Percentiles rank a stretch among this genome's conserved stretches.
phyloP scores from a whole-genome alignment of 2,888 invertebrate genomes.

The Prenolepis imparis region DNA sequence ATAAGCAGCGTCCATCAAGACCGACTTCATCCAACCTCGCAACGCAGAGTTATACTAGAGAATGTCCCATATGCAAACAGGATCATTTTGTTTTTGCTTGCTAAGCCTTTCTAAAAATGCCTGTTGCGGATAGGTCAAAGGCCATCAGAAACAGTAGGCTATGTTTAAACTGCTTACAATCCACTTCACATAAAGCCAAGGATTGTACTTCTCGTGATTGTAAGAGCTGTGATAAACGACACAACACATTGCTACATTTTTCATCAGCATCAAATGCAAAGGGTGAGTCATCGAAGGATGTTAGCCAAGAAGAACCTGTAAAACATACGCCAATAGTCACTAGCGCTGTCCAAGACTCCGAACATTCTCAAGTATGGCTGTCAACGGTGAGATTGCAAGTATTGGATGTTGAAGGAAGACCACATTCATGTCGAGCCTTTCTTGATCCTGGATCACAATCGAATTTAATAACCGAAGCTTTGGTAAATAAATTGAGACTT shows the following conservation, averaged over 20 bases:
- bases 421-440: neutral
- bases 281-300: too few species aligned
- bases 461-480: neutral
- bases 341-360: too few species aligned
- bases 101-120: neutral
- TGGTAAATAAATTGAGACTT: neutral
- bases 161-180: neutral
- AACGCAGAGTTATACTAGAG: neutral
- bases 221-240: neutral
- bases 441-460: neutral
- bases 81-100: neutral
- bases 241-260: neutral
- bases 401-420: neutral
- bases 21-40: neutral
- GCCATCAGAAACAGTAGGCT: neutral
- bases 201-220: neutral
- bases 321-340: too few species aligned
- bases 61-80: neutral
- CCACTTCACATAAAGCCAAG: neutral
- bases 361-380: too few species aligned
- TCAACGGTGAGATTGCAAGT: too few species aligned
- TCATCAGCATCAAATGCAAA: too few species aligned
- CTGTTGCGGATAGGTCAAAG: neutral
- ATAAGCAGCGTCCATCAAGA: neutral
- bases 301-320: too few species aligned